Conservation (phyloP, 2,797 vertebrate genomes). For the Peromyscus melanophrys region DNA sequence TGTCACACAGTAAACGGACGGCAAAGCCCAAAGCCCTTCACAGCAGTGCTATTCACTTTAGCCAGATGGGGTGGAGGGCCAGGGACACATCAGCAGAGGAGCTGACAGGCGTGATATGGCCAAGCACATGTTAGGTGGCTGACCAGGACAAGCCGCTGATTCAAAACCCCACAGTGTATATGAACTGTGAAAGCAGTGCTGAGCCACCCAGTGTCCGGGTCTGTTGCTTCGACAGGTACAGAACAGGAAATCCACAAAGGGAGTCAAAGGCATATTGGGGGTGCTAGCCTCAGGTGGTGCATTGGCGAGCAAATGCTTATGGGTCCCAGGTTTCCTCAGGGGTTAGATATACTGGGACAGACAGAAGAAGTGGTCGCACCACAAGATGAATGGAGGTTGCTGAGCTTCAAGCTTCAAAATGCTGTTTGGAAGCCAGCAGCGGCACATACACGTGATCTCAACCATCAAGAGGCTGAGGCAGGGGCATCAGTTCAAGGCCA, state of each 20-base stretch:
- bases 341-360: background rate
- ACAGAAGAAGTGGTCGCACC: too few relatives aligned
- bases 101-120: accelerated
- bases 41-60: accelerated
- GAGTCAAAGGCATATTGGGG: background rate
- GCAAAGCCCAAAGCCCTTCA: background rate
- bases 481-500: background rate
- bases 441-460: too few relatives aligned
- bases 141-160: background rate
- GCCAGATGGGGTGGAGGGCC: accelerated
- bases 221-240: background rate
- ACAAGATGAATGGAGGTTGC: background rate
- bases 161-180: background rate
- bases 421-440: background rate
- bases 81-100: accelerated
- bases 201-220: background rate
- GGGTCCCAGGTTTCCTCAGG: too few relatives aligned
- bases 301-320: too few relatives aligned
- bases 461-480: background rate
- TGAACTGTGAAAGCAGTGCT: background rate
- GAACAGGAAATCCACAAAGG: background rate
- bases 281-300: background rate
- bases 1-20: accelerated
- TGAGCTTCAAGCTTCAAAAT: background rate
- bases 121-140: accelerated